Conservation (phyloP, 2,113 vertebrate species). For the Raja brachyura region DNA sequence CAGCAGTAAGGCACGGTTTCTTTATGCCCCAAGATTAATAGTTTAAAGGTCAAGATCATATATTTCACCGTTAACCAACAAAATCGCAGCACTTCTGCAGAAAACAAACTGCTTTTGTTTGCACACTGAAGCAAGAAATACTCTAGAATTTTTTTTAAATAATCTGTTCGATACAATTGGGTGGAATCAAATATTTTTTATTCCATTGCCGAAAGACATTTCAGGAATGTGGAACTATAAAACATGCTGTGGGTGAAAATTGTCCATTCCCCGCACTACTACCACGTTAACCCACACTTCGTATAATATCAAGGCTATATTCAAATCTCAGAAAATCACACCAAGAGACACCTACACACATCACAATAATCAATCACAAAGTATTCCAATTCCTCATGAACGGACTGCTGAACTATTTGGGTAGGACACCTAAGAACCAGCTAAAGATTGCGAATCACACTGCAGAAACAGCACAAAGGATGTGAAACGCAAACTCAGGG, state of each 20-base stretch:
- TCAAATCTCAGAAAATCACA: not conserved
- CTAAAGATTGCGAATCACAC: not conserved
- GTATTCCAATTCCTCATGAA: not conserved
- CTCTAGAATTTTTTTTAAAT: not conserved
- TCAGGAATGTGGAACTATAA: not conserved
- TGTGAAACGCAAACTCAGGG: constrained; percentile 17
- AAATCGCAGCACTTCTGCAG: not conserved
- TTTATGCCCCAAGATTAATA: not conserved
- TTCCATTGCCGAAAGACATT: not conserved
- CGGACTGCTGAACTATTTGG: not conserved
- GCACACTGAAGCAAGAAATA: not conserved
- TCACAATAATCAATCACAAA: not conserved
- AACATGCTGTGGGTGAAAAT: too few relatives aligned
- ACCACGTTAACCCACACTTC: not conserved
- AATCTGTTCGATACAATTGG: not conserved
- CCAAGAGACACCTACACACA: not conserved
- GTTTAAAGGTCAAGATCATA: not conserved
- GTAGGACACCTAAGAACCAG: not conserved
- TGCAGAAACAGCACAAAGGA: constrained; percentile 1
- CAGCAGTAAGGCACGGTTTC: not conserved
- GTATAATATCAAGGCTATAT: not conserved
- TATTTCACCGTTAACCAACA: not conserved
- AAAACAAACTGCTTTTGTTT: not conserved
- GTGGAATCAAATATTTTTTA: not conserved
- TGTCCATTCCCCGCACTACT: not conserved